These are phyloP conservation scores for Megalonaias nervosa DNA, from an alignment of 1,140 invertebrate species.

Conservation along the genomic window DNA sequence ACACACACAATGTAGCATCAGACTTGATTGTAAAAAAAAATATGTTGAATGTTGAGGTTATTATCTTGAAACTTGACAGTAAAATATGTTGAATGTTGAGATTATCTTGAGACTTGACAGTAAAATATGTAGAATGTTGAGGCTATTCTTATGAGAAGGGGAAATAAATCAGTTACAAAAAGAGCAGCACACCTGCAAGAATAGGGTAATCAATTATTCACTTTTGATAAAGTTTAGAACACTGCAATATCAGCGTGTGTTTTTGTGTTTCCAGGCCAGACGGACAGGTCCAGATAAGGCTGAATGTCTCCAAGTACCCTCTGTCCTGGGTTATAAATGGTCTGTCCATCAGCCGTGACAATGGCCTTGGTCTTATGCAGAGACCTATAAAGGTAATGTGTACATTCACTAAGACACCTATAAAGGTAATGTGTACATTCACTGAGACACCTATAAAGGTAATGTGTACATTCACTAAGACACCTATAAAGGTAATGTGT, in stretches of 20 bases:
- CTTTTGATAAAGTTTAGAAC: too few species aligned
- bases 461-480: conserved; percentile 63
- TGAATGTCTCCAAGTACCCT: conserved; percentile 87
- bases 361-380: conserved; percentile 89
- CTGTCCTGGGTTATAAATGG: conserved; percentile 94
- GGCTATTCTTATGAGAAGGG: too few species aligned
- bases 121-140: too few species aligned
- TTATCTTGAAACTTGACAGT: too few species aligned
- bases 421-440: conserved; percentile 76
- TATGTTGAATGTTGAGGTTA: too few species aligned
- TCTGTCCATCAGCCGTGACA: conserved; percentile 88
- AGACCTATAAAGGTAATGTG: conserved; percentile 80
- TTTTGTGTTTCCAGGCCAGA: conserved; percentile 59
- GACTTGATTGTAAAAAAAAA: too few species aligned
- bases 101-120: too few species aligned
- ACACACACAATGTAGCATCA: too few species aligned
- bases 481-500: conserved; percentile 80
- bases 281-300: conserved; percentile 78
- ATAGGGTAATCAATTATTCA: too few species aligned
- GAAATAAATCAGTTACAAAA: too few species aligned
- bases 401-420: conserved; percentile 74
- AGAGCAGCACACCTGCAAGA: neutral
- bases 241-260: neutral
- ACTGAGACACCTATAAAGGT: conserved; percentile 80
- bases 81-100: too few species aligned